Base-by-base conservation (phyloP, 2,113 vertebrate genomes). In the Urocitellus parryii region DNA sequence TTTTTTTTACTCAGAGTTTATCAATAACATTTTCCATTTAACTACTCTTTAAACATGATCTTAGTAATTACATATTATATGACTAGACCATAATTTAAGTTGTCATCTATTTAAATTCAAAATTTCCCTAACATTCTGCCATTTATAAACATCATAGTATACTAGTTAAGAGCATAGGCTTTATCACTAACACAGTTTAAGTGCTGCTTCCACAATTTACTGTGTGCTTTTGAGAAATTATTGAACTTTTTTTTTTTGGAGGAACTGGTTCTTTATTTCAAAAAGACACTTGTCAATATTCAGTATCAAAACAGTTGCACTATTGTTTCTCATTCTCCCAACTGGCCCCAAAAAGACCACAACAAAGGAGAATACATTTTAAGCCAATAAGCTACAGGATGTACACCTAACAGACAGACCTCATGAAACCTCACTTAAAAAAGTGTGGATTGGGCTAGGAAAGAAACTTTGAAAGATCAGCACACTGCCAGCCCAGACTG, bases 61-160 rank as follows among this genome's bases (percentile, higher is more conserved):
- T 91, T 97, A 80, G 67, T 91, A 51, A 93, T 12, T 95, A 18
- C 53, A 42, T 73, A 77, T 39, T 70, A 63, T 7, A 48, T 82
- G 37, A 86, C 45, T 89, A 81, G 63, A 37, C 25, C 34, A 89
- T 67, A 81, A 42, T 51, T 96, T 91, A 94, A 61, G 32, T n/a
- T 77, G 20, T 29, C 37, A n/a, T 90, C 74, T 72, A 22, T 82
- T 94, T 80, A 94, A 84, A 94, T 72, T 88, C 70, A 93, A 83
- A 22, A 48, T 82, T 20, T 39, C 82, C 74, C 39, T n/a, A 61
- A 61, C 58, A 45, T 92, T 96, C 89, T 53, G 32, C 74, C 89
- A 24, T 68, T 79, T 81, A 58, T 72, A 91, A 95, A 91, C 9
- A 27, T 79, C 10, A 9, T 85, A 45, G 25, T 39, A 5, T 83